Evolutionary conservation across 2,888 invertebrate species (phyloP), one percentile per base, ranked within the genome.

Genomic region (Parascotia fuliginaria): DNA sequence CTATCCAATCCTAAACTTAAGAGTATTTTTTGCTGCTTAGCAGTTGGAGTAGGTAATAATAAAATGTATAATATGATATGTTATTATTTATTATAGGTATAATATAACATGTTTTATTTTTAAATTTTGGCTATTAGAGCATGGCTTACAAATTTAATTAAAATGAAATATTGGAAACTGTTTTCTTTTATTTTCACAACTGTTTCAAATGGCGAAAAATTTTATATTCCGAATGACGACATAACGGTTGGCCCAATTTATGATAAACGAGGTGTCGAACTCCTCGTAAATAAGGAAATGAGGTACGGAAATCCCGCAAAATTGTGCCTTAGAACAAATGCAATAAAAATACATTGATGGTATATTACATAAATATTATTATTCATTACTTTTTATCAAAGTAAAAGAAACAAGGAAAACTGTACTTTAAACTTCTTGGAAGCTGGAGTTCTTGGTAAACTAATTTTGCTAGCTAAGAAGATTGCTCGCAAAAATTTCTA

Each of bases 261-360:
- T 67, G 40, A 54, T 38, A 63, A 63, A 63, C 59, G 46, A 67
- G 42, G 44, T 67, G 60, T 54, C 60, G 45, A 24, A 41, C 40
- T 45, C 15, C 27, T 34, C 22, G 28, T 34, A 46, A 49, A 49
- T 43, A 28, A 15, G 19, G 15, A 15, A 32, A 36, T 42, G 28
- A 24, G 7, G 24, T 7, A 24, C 7, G 1, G 24, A 24, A 24
- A 24, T 7, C 7, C 24, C 7, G 24, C 24, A 24, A 24, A 24
- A 24, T 24, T 24, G 3, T 24, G 1, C 6, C 7, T 3, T 24
- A 1, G 24, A 24, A 7, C 24, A 24, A 24, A 24, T 6, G 1
- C 3, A 6, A 24, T 6, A 7, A 7, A 24, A 3, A 6, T 6
- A 6, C 24, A 24, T 24, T 7, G 24, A 24, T 24, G 3, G 7